Conservation (phyloP, 2,888 invertebrate species). For the Thelaira solivaga region DNA sequence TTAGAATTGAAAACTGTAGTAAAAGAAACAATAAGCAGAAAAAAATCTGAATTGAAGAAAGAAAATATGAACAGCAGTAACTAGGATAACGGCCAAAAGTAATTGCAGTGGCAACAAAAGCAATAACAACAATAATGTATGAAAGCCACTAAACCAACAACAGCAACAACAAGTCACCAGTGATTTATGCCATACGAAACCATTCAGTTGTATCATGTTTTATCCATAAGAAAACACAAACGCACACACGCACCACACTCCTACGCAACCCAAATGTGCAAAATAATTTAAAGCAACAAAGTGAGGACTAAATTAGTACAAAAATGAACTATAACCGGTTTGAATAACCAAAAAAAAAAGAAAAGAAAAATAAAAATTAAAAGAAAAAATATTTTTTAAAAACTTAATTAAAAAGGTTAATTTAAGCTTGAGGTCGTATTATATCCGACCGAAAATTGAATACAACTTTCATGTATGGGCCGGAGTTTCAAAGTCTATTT, state of each 20-base stretch:
- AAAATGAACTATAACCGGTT: no score
- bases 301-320: no score
- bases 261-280: no score
- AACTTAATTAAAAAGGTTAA: no score
- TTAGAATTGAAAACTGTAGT: neutral
- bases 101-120: neutral
- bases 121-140: neutral
- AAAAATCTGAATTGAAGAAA: neutral
- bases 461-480: no score
- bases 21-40: slow-evolving; percentile 5
- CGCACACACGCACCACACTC: neutral
- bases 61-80: neutral
- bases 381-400: no score
- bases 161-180: slow-evolving; percentile 27
- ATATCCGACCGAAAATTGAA: no score
- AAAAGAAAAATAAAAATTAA: no score
- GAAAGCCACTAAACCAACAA: slow-evolving; percentile 24
- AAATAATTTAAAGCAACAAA: no score
- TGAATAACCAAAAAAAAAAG: no score
- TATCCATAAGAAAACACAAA: slow-evolving; percentile 11
- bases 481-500: no score
- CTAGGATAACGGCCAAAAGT: neutral
- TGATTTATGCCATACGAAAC: slow-evolving; percentile 45
- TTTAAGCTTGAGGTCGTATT: no score
- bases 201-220: slow-evolving; percentile 27